Evolutionary conservation across 2,888 invertebrate species (phyloP), one percentile per base, ranked within the genome.

Genomic region (Perdita meconis): DNA sequence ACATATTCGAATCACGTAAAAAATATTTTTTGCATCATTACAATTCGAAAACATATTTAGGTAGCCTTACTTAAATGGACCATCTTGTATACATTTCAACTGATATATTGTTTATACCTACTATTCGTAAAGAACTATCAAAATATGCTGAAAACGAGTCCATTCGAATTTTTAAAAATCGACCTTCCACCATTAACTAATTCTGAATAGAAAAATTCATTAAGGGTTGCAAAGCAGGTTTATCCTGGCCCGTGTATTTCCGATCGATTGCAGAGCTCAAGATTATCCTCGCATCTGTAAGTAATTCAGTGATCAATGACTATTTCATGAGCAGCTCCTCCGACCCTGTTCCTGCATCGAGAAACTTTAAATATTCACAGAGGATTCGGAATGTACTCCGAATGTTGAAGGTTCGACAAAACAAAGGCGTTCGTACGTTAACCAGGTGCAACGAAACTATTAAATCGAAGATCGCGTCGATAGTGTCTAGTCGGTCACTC

Each of bases 381-480:
- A n/a, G 16, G 38, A 57, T 16, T 13, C 4, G 5, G 19, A 13
- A 47, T 5, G 40, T 24, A 30, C n/a, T 44, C 24, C 34, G 72
- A 53, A 56, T 38, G 47, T 71, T 24, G 16, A n/a, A 19, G 24
- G n/a, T n/a, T n/a, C n/a, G n/a, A 38, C 10, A 22, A 34, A 38
- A 55, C 44, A 2, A 50, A 51, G 61, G 40, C 42, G 50, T 36
- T 51, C n/a, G 10, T 44, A 51, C 57, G 24, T 13, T 38, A 51
- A 5, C 19, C 4, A 38, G 34, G 22, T n/a, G 36, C 26, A 44
- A 22, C 19, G 30, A 26, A 16, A 22, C 34, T 44, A 60, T 61
- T 56, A 56, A 12, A 12, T 30, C 5, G 44, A 1, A 44, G 44
- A n/a, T n/a, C n/a, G n/a, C n/a, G n/a, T n/a, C n/a, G n/a, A n/a